These are phyloP conservation scores for Aporrectodea caliginosa DNA, from an alignment of 1,140 invertebrate genomes.

Conservation along the genomic window DNA sequence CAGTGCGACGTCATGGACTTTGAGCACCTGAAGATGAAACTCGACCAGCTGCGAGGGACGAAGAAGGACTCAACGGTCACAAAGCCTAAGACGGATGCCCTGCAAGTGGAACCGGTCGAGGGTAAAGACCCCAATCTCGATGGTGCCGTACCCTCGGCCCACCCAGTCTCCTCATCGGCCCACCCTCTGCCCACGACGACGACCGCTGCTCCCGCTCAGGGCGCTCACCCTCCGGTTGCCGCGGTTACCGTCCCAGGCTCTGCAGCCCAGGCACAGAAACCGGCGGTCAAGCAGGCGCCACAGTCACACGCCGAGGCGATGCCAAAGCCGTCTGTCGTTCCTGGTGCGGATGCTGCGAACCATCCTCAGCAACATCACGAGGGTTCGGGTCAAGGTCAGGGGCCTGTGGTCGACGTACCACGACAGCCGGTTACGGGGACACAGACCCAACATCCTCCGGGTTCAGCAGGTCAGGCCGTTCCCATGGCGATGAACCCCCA, in stretches of 20 bases:
- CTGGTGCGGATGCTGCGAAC: neutral
- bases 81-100: neutral
- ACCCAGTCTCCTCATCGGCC: neutral
- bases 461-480: neutral
- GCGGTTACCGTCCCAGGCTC: neutral
- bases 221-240: neutral
- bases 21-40: slow-evolving; percentile 17
- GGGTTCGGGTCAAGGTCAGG: neutral
- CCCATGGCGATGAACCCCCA: neutral
- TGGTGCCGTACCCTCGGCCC: neutral
- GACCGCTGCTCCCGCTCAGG: neutral
- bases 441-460: neutral
- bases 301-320: neutral
- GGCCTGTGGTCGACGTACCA: neutral
- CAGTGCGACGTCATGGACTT: slow-evolving; percentile 20
- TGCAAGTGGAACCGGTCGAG: neutral
- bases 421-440: neutral
- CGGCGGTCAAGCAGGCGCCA: neutral
- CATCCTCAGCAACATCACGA: neutral
- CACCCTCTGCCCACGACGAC: neutral
- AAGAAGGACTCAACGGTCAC: neutral
- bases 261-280: neutral
- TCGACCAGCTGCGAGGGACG: slow-evolving; percentile 1
- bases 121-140: slow-evolving; percentile 5
- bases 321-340: neutral